Evolutionary conservation across 2,797 vertebrate genomes (phyloP).

Genomic region (Chelon auratus): DNA sequence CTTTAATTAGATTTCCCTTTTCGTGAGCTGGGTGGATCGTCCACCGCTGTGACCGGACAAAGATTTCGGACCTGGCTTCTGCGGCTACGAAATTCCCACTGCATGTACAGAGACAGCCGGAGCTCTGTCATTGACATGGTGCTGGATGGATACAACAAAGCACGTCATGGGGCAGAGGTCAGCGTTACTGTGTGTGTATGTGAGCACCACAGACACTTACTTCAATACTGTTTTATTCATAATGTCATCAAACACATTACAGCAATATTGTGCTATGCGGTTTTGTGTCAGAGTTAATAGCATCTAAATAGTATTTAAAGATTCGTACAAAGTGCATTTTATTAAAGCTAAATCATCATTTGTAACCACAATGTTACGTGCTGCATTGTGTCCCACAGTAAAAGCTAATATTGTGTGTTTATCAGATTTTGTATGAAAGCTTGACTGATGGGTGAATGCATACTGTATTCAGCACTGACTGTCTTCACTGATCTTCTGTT

Average conservation of each 20-base stretch:
- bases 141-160: conserved; percentile 92
- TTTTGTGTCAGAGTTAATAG: too few relatives aligned
- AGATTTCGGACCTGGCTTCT: conserved; percentile 91
- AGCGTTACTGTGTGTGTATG: conserved; percentile 33
- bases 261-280: too few relatives aligned
- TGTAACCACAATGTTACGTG: too few relatives aligned
- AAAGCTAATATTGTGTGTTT: too few relatives aligned
- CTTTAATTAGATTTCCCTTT: conserved; percentile 89
- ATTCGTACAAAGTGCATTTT: too few relatives aligned
- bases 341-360: too few relatives aligned
- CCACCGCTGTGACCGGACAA: conserved; percentile 89
- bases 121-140: conserved; percentile 88
- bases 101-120: conserved; percentile 84
- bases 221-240: background rate
- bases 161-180: conserved; percentile 93
- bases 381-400: too few relatives aligned
- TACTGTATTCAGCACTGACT: background rate
- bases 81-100: conserved; percentile 88
- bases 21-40: conserved; percentile 83
- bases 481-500: background rate
- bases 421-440: too few relatives aligned
- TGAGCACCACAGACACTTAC: background rate
- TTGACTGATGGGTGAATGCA: too few relatives aligned
- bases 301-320: too few relatives aligned
- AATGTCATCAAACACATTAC: too few relatives aligned